These are phyloP conservation scores for Ctenosaura bakeri DNA, from an alignment of 2,797 vertebrate genomes.

Conservation along the genomic window DNA sequence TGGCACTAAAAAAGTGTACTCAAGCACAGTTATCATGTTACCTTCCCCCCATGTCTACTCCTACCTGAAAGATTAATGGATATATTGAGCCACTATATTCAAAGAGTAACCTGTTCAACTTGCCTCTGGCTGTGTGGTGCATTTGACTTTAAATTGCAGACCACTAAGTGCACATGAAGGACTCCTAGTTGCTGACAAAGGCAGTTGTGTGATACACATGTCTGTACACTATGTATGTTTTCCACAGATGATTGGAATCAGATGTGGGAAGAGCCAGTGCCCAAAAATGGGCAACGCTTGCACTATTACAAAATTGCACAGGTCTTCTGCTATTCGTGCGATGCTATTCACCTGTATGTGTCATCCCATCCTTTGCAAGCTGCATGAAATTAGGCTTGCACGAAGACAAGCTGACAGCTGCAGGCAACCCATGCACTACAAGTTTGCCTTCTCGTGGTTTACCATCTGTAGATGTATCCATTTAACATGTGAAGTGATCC, in stretches of 20 bases:
- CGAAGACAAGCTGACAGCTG: too few species aligned
- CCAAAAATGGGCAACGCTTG: neutral
- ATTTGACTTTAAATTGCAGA: neutral
- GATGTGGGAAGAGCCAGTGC: too few species aligned
- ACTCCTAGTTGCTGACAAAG: neutral
- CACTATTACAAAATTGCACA: neutral
- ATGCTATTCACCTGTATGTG: too few species aligned
- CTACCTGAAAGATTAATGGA: neutral
- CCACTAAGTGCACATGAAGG: neutral
- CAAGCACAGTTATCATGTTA: neutral
- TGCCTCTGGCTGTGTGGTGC: neutral
- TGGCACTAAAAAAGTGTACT: neutral
- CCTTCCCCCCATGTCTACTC: too few species aligned
- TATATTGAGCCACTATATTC: neutral
- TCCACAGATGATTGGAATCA: neutral
- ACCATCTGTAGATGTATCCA: neutral
- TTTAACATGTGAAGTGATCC: neutral
- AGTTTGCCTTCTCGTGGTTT: neutral
- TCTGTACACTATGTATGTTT: neutral
- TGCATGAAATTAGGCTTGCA: neutral
- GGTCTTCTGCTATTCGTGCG: neutral
- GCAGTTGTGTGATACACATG: neutral
- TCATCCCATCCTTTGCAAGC: neutral
- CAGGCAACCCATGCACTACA: neutral
- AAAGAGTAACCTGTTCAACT: conserved; percentile 9